Conservation (phyloP, 2,888 invertebrate genomes). For the Phlogophora meticulosa region DNA sequence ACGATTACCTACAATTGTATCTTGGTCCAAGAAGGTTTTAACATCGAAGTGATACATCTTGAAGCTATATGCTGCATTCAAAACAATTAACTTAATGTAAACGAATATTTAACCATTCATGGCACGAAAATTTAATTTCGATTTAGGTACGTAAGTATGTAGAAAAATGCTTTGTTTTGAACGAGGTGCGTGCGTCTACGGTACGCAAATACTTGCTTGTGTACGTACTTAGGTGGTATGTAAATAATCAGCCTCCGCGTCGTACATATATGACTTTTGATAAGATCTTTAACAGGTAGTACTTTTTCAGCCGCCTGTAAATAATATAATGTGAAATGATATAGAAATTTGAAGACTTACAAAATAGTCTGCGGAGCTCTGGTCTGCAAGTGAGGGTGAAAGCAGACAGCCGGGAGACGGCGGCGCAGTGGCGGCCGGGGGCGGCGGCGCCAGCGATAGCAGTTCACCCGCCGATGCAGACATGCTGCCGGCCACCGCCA, state of each 20-base stretch:
- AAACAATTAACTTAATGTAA: constrained; percentile 8
- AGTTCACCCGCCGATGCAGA: constrained; percentile 86
- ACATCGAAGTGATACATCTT: background rate
- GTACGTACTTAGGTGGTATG: constrained; percentile 57
- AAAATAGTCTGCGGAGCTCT: constrained; percentile 85
- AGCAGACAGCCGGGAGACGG: constrained; percentile 88
- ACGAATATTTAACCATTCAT: constrained; percentile 32
- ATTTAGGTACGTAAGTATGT: constrained; percentile 26
- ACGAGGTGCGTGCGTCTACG: constrained; percentile 59
- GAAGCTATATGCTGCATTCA: background rate
- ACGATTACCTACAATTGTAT: constrained; percentile 32
- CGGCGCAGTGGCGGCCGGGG: constrained; percentile 87
- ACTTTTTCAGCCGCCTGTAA: constrained; percentile 44
- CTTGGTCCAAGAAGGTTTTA: constrained; percentile 7
- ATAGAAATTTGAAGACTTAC: constrained; percentile 75
- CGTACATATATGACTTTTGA: constrained; percentile 53
- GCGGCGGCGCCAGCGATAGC: constrained; percentile 87
- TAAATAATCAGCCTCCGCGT: constrained; percentile 63
- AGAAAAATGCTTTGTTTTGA: constrained; percentile 60
- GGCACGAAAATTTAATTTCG: constrained; percentile 16
- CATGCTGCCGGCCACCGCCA: constrained; percentile 87
- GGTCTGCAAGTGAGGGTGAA: constrained; percentile 86
- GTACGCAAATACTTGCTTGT: constrained; percentile 55
- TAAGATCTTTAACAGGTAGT: constrained; percentile 52
- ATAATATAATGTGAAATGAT: constrained; percentile 26